phyloP scores from a whole-genome alignment of 2,888 invertebrate genomes.

The Patella depressa region DNA sequence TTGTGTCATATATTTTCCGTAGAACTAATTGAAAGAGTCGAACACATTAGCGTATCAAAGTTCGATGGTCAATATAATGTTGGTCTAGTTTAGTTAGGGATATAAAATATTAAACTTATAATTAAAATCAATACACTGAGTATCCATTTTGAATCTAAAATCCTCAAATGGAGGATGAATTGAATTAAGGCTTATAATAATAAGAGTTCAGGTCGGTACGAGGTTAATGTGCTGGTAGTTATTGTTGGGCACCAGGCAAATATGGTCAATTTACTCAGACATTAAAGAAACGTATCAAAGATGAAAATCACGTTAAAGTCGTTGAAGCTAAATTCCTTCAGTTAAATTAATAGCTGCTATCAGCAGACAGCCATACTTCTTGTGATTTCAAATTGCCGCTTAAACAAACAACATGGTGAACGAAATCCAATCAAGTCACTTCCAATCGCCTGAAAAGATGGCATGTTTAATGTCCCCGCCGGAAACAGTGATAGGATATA shows the following conservation, averaged over 20 bases:
- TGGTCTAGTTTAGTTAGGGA: no score
- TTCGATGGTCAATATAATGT: no score
- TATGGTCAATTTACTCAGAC: conserved; percentile 8
- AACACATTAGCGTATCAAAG: no score
- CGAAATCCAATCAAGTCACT: conserved; percentile 10
- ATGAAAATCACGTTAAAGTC: conserved; percentile 8
- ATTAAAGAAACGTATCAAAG: background rate
- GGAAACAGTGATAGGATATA: conserved; percentile 13
- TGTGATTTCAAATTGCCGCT: conserved; percentile 12
- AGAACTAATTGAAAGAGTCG: no score
- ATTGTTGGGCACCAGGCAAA: background rate
- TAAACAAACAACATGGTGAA: conserved; percentile 9
- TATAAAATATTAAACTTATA: no score
- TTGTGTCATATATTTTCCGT: no score
- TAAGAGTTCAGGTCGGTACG: no score
- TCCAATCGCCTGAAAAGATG: conserved; percentile 5
- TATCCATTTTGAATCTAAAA: no score
- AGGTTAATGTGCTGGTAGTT: no score
- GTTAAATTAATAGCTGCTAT: conserved; percentile 9
- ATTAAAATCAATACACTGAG: no score
- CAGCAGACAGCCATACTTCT: conserved; percentile 12
- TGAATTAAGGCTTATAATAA: no score
- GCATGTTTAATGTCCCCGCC: conserved; percentile 3
- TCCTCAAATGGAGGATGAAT: no score
- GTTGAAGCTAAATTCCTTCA: conserved; percentile 10